These are phyloP conservation scores for Synergus umbraculus DNA, from an alignment of 2,888 invertebrate genomes.

Conservation along the genomic window DNA sequence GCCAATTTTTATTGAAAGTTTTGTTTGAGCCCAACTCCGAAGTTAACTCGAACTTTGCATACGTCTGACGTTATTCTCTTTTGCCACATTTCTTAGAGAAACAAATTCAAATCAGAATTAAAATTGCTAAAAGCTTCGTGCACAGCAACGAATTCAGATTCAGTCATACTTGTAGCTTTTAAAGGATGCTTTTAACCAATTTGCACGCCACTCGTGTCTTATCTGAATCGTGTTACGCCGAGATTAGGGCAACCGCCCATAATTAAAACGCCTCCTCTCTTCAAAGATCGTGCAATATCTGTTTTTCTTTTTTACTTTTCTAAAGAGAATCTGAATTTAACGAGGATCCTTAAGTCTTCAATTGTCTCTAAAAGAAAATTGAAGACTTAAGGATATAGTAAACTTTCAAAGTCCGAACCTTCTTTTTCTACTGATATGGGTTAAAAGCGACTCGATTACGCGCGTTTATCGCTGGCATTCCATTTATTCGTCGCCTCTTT, in stretches of 20 bases:
- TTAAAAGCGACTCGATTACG: constrained; percentile 1
- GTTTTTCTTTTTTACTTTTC: constrained; percentile 30
- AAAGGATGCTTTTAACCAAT: constrained; percentile 9
- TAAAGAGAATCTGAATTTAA: constrained; percentile 18
- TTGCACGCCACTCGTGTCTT: background rate
- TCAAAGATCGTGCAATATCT: constrained; percentile 13
- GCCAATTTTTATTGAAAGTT: background rate
- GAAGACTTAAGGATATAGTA: constrained; percentile 1
- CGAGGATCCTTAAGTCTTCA: background rate
- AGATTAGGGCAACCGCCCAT: constrained; percentile 27
- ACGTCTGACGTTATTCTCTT: background rate
- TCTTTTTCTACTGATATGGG: constrained; percentile 19
- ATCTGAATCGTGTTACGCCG: constrained; percentile 26
- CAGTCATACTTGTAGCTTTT: background rate
- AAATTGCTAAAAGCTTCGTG: background rate
- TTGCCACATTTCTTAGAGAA: background rate
- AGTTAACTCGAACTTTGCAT: background rate
- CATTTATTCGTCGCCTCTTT: constrained; percentile 5
- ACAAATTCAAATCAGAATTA: background rate
- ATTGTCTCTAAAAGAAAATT: background rate
- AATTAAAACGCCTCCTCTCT: constrained; percentile 3
- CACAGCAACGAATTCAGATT: background rate
- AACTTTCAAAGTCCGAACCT: background rate
- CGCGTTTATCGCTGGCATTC: constrained; percentile 34
- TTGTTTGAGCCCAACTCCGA: constrained; percentile 13